Percentiles rank a stretch among this genome's conserved stretches.
Evolutionary conservation across 2,113 vertebrate genomes (phyloP).

Genomic region (Rafetus swinhoei): DNA sequence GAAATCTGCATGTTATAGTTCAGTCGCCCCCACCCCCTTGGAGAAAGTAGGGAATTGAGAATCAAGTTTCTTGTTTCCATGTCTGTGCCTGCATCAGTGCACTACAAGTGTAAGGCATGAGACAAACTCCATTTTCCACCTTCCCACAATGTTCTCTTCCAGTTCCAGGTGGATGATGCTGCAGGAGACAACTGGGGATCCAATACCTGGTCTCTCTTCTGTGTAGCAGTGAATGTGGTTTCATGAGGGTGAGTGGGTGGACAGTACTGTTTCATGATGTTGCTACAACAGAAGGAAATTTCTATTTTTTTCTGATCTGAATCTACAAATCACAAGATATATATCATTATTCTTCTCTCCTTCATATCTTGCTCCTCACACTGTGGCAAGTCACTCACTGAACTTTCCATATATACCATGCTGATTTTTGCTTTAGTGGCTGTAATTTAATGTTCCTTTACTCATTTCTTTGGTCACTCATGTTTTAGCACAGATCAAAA

Average conservation of each 20-base stretch:
- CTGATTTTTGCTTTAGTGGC: not conserved
- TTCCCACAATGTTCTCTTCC: not conserved
- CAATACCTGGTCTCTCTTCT: rapidly evolving
- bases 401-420: not conserved
- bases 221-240: not conserved
- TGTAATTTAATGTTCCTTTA: not conserved
- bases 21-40: not conserved
- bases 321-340: not conserved
- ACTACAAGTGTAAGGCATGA: not conserved
- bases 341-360: not conserved
- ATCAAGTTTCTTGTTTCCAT: not conserved
- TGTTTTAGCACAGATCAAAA: slow-evolving; percentile 30
- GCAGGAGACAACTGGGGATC: rapidly evolving
- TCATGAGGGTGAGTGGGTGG: not conserved
- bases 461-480: not conserved
- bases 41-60: not conserved
- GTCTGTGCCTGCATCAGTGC: not conserved
- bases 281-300: not conserved
- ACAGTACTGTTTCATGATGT: not conserved
- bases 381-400: not conserved
- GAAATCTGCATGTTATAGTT: not conserved
- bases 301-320: not conserved
- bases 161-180: not conserved
- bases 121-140: not conserved
- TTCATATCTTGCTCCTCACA: not conserved